Base-by-base conservation (phyloP, 2,113 vertebrate genomes). In the Ammospiza nelsoni region DNA sequence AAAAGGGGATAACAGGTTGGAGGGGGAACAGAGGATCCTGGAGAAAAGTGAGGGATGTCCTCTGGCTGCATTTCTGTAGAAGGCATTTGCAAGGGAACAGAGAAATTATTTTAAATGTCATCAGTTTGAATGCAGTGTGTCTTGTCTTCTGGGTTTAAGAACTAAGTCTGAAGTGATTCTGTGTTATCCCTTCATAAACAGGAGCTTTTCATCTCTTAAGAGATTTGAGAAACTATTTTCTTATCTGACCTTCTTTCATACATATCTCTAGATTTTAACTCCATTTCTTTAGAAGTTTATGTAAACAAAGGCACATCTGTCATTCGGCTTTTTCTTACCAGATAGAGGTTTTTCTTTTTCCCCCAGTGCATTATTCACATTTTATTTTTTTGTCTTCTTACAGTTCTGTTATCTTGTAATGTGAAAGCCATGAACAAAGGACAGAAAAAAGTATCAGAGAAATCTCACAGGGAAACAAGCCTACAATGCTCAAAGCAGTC, bases 91-190 rank as follows among this genome's bases (percentile, higher is more conserved):
- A 80, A 55, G 69, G 59, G 46, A 87, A 41, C 21, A 69, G 84
- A 76, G 62, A 79, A 89, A 61, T 87, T 83, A 66, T 59, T 95
- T 93, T 78, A 96, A 96, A 97, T 96, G 94, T 93, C 95, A 95
- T 88, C 92, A 51, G 44, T 94, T 93, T 90, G 92, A 87, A 87
- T 58, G 48, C 69, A 62, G 27, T 25, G 35, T 61, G 69, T 77
- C 69, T 76, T 80, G 76, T 93, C 91, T 85, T 85, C 52, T 94
- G 83, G 90, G 94, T 90, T 96, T 92, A 91, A 84, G 84, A 94
- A 48, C 55, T 66, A 80, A 86, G n/a, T 74, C 76, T 91, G 94
- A 87, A 89, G 73, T 48, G 75, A 81, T 67, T 90, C 76, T 5
- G 4, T 88, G 59, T 89, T 88, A 77, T 51, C 72, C 72, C 61